Base-by-base conservation (phyloP, 2,797 vertebrate genomes). In the Melanogrammus aeglefinus region DNA sequence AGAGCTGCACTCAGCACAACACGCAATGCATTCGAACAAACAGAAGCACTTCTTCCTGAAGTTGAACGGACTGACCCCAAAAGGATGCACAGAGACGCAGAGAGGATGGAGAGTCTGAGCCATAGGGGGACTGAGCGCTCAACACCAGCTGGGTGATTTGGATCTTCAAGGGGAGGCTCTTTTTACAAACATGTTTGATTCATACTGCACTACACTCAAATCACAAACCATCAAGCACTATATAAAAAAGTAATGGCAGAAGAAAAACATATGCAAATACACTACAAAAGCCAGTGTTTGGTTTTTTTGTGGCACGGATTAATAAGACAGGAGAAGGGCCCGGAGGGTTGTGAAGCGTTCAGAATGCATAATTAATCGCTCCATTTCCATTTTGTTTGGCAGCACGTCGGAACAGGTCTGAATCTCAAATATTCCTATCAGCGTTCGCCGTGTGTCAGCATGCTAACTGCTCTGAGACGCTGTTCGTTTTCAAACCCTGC, bases 341-440 rank as follows among this genome's bases (percentile, higher is more conserved):
- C 70, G 80, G 74, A 86, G 77, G 78, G 79, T 73, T 21, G 18
- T n/a, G 51, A 21, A 57, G 51, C 70, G 87, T 88, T 75, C 79
- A 87, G 86, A 82, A 78, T 83, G 80, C 82, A 77, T 66, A 82
- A 90, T 92, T 84, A 88, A 91, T 92, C 51, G 0, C 51, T 21
- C 18, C 51, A n/a, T 91, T 90, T 89, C 79, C 78, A 88, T 78
- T 86, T 87, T 78, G 70, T 81, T 84, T 73, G 72, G 75, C 75
- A 39, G 81, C 77, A 29, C 5, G 63, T 72, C 78, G 80, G 82
- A 80, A 82, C 82, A 24, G 80, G 51, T 70, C 83, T 80, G 78
- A 73, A 76, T 74, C 77, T 88, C 83, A 83, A 88, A 93, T 91
- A 92, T 93, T 90, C 85, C 90, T 87, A 82, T 77, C 75, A 14